phyloP scores from a whole-genome alignment of 1,140 invertebrate species.

The Drosophila sucinea region DNA sequence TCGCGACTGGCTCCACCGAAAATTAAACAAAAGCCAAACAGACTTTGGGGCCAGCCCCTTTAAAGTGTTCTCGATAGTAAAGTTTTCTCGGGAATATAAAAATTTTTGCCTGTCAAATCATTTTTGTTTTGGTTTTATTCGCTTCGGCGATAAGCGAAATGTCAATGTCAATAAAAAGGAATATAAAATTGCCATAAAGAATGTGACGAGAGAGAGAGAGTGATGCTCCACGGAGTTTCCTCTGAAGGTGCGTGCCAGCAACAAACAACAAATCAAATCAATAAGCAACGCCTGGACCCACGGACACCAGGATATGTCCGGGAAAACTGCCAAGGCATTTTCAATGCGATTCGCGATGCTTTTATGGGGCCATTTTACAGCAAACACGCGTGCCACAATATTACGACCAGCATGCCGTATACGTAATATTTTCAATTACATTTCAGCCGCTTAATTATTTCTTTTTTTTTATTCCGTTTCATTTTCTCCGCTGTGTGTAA shows the following conservation, averaged over 20 bases:
- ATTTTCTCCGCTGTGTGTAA: neutral
- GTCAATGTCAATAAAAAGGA: conserved; percentile 59
- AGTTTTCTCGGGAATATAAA: conserved; percentile 25
- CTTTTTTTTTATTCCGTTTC: neutral
- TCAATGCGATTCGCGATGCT: conserved; percentile 22
- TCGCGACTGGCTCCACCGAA: neutral
- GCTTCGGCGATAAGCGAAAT: conserved; percentile 50
- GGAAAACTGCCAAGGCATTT: neutral
- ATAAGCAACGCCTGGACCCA: conserved; percentile 38
- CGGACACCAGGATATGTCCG: neutral
- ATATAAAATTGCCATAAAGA: conserved; percentile 63
- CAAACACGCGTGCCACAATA: conserved; percentile 44
- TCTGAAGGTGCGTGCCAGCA: conserved; percentile 41
- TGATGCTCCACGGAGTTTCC: conserved; percentile 32
- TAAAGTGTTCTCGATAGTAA: conserved; percentile 14
- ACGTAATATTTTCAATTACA: conserved; percentile 60
- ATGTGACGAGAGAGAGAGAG: conserved; percentile 19
- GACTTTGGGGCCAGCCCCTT: neutral
- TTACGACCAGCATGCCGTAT: conserved; percentile 52
- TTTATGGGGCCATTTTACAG: conserved; percentile 45
- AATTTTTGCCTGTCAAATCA: conserved; percentile 44
- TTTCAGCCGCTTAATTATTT: conserved; percentile 44
- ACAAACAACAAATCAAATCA: conserved; percentile 53
- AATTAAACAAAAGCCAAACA: neutral
- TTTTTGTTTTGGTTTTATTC: conserved; percentile 52